Base-by-base conservation (phyloP, 2,113 vertebrate species). In the Misgurnus mizolepis region DNA sequence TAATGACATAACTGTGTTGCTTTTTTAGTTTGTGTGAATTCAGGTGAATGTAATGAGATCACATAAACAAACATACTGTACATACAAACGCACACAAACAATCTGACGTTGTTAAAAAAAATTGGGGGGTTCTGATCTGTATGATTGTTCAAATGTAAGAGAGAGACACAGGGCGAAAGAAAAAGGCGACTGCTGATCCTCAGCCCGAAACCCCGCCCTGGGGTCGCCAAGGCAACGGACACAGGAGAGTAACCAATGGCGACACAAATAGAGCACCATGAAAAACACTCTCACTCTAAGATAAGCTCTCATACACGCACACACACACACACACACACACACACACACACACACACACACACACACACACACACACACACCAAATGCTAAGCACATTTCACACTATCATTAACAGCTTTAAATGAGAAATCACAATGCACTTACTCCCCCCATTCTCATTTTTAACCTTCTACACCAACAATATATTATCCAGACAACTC, bases 151-250 rank as follows among this genome's bases (percentile, higher is more conserved):
- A 56, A 67, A 27, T 47, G 18, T 2, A 50, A 58, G 17, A 73
- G 39, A 27, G 60, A 62, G 22, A 27, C 12, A 39, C 10, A 65
- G 4, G 5, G 45, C 4, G n/a, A 39, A 27, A 65, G 9, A n/a
- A 49, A 27, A 6, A 47, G 65, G 11, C 40, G 34, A 69, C 40
- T 11, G 64, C 76, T 78, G 76, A 69, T 79, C 66, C 58, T 61
- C 15, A 69, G 34, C 62, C 47, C 71, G 60, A 70, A 71, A 64
- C 43, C 58, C 78, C 67, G 78, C 67, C 78, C 60, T 34, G n/a
- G 47, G 67, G 78, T 80, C 60, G 78, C 43, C 78, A 80, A 70
- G 78, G 78, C 78, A 80, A 80, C 78, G 78, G 78, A 80, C 67
- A 80, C 67, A 80, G 78, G 55, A 71, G 67, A 71, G 78, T 80